Evolutionary conservation across 92 coral and sea anemone genomes (phyloP).

Genomic region (Meandrina meandrites): DNA sequence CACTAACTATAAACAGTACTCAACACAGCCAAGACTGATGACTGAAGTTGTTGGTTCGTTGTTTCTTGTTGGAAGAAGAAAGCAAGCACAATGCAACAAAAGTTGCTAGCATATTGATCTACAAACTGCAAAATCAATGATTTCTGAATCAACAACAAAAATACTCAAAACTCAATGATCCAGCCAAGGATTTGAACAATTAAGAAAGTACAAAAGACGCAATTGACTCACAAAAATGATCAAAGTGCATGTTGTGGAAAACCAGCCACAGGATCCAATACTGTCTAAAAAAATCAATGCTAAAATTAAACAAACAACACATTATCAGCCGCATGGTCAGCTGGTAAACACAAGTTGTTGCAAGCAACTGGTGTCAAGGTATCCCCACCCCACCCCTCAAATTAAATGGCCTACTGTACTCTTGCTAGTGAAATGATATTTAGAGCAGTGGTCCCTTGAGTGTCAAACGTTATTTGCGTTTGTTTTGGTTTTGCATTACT

Average conservation of each 20-base stretch:
- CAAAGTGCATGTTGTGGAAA: slow-evolving; percentile 10
- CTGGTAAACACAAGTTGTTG: too few relatives aligned
- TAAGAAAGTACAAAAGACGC: slow-evolving; percentile 2
- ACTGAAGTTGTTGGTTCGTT: too few relatives aligned
- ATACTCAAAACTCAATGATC: neutral
- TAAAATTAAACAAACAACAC: neutral
- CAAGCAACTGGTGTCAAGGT: too few relatives aligned
- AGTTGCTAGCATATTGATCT: neutral
- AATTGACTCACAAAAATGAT: neutral
- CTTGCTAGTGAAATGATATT: too few relatives aligned
- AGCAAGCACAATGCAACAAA: neutral
- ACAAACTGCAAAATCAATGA: neutral
- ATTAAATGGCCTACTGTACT: too few relatives aligned
- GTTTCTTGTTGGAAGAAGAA: neutral
- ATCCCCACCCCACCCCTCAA: too few relatives aligned
- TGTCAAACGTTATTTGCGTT: too few relatives aligned
- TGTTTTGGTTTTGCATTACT: too few relatives aligned
- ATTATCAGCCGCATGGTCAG: neutral
- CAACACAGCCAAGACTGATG: too few relatives aligned
- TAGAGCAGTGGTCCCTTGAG: too few relatives aligned
- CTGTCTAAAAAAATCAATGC: neutral
- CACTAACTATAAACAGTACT: too few relatives aligned
- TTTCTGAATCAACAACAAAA: neutral
- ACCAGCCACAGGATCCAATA: slow-evolving; percentile 22
- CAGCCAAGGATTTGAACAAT: neutral